Conservation (phyloP, 2,888 invertebrate genomes). For the Danaus chrysippus region DNA sequence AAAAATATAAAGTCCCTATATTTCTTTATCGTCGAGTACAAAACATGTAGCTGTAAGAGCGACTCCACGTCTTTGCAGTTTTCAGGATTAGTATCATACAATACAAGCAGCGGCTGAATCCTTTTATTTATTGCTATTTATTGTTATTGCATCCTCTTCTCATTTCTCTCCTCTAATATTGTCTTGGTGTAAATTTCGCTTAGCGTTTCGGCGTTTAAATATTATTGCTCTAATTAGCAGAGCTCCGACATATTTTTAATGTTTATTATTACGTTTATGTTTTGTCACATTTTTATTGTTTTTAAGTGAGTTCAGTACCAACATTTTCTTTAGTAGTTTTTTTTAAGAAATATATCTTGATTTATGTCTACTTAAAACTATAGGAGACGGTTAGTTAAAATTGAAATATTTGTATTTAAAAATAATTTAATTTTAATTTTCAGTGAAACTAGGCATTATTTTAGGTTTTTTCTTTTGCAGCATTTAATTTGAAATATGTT, state of each 20-base stretch:
- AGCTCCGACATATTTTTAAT: neutral
- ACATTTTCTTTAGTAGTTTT: too few relatives aligned
- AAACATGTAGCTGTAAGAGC: slow-evolving; percentile 21
- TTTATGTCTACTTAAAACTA: too few relatives aligned
- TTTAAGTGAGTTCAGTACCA: neutral
- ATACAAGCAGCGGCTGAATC: slow-evolving; percentile 79
- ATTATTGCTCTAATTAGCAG: slow-evolving; percentile 66
- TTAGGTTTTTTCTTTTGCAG: too few relatives aligned
- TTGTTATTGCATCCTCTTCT: slow-evolving; percentile 77
- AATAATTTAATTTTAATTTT: too few relatives aligned
- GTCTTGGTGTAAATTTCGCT: slow-evolving; percentile 75
- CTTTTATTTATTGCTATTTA: slow-evolving; percentile 81
- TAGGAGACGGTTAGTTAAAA: too few relatives aligned
- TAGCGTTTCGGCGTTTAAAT: slow-evolving; percentile 68
- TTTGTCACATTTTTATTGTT: neutral
- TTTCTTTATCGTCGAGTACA: neutral
- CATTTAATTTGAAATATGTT: too few relatives aligned
- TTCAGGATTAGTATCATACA: slow-evolving; percentile 77
- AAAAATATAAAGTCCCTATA: neutral
- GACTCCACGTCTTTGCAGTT: slow-evolving; percentile 47
- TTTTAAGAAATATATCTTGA: too few relatives aligned
- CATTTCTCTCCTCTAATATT: slow-evolving; percentile 76
- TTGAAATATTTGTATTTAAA: too few relatives aligned
- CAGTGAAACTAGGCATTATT: too few relatives aligned
- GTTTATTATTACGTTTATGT: too few relatives aligned